Conservation (phyloP, 1,140 invertebrate species). For the Macrobrachium rosenbergii region DNA sequence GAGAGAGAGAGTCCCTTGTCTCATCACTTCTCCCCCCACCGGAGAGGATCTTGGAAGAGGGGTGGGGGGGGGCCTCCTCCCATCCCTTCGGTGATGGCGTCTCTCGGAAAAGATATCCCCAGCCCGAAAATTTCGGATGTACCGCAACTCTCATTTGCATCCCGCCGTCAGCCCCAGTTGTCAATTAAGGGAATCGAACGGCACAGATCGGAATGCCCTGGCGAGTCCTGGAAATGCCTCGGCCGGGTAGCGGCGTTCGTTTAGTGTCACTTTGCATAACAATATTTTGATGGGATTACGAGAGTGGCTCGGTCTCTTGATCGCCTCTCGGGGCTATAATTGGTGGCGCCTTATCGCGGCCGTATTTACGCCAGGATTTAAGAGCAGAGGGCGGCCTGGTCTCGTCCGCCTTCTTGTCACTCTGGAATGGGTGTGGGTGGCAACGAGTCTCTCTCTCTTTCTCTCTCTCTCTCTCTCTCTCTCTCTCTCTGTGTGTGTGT, state of each 20-base stretch:
- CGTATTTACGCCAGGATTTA: neutral
- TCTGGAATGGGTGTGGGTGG: too few relatives aligned
- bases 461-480: neutral
- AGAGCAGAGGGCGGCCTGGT: neutral
- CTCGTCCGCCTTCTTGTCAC: too few relatives aligned
- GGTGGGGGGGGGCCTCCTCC: too few relatives aligned
- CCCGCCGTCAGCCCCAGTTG: neutral
- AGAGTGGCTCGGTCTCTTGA: constrained; percentile 4
- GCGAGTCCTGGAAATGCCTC: neutral
- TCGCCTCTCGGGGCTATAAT: constrained; percentile 20
- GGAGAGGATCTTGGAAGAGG: too few relatives aligned
- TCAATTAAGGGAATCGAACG: constrained; percentile 20
- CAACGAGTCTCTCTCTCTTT: too few relatives aligned
- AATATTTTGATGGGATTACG: constrained; percentile 46
- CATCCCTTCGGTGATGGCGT: too few relatives aligned
- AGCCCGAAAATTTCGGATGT: neutral
- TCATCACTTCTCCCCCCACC: too few relatives aligned
- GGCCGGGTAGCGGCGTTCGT: neutral
- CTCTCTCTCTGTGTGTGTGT: too few relatives aligned
- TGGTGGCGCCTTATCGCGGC: neutral
- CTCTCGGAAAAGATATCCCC: neutral
- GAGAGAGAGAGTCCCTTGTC: too few relatives aligned
- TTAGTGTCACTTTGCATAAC: constrained; percentile 16
- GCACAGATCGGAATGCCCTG: neutral
- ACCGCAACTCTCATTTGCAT: neutral